phyloP scores from a whole-genome alignment of 2,888 invertebrate species.

The Phalera bucephala region DNA sequence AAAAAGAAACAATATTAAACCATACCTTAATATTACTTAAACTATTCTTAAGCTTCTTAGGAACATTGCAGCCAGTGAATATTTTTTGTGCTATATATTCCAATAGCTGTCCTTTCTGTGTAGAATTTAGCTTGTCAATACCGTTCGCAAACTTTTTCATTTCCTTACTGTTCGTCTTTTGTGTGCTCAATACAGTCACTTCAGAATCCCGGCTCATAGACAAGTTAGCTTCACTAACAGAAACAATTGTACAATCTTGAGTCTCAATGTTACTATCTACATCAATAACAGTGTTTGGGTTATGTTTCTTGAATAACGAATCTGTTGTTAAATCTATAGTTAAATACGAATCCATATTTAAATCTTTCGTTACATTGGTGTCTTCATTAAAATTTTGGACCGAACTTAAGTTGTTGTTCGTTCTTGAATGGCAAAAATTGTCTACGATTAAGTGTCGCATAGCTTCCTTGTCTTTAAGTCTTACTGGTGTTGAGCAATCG shows the following conservation, averaged over 20 bases:
- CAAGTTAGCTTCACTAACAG: constrained; percentile 40
- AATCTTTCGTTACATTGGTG: constrained; percentile 48
- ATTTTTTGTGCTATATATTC: constrained; percentile 60
- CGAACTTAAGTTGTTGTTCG: constrained; percentile 20
- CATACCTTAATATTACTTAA: constrained; percentile 41
- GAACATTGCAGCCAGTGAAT: constrained; percentile 54
- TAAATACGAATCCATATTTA: constrained; percentile 54
- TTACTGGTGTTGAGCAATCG: constrained; percentile 56
- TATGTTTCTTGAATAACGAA: constrained; percentile 5
- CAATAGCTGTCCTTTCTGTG: constrained; percentile 55
- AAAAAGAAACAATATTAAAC: no score
- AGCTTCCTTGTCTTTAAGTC: constrained; percentile 11
- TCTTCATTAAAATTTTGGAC: constrained; percentile 33
- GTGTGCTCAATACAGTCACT: constrained; percentile 49
- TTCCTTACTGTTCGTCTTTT: constrained; percentile 27
- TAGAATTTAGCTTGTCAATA: constrained; percentile 50
- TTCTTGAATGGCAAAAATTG: constrained; percentile 14
- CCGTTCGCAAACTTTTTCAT: constrained; percentile 53
- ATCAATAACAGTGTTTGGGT: constrained; percentile 35
- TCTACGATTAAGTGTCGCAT: constrained; percentile 21
- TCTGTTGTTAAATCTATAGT: constrained; percentile 67
- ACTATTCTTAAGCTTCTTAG: constrained; percentile 27
- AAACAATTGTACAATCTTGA: constrained; percentile 46
- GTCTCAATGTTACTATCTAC: constrained; percentile 38
- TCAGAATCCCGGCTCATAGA: constrained; percentile 64